Base-by-base conservation (phyloP, 2,888 invertebrate genomes). In the Hypomecis atomaria region DNA sequence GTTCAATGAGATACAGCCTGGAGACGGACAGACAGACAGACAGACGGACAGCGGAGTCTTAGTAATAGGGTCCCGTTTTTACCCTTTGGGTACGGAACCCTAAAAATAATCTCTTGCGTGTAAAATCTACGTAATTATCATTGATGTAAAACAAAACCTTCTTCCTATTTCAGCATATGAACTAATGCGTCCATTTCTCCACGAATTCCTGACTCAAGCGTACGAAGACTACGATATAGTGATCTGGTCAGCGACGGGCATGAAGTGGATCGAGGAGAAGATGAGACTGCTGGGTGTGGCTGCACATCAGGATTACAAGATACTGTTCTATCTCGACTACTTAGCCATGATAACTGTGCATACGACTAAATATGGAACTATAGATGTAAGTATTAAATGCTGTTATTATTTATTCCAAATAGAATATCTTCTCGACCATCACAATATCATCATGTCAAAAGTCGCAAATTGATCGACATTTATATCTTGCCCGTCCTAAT, bases 241-340 rank as follows among this genome's bases (percentile, higher is more conserved):
- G 0, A 99, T 99, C 72, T 99, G 99, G 99, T 99, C 99, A 4
- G 99, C 99, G 0, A 99, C 99, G 0, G 97, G 97, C 67, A 99
- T 99, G 98, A 98, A 98, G 79, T 99, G 99, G 99, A 99, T 99
- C 49, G 97, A 98, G 76, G 98, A 98, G 79, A 99, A 99, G 88
- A 98, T 99, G 98, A 95, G 96, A 66, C 89, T 99, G 49, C 92
- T 99, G 0, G 98, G 98, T 0, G 98, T 99, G 0, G 94, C 96
- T 0, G 94, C 94, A 3, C 96, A 98, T 85, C 93, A 95, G 0
- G 95, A 96, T 70, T 99, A 99, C 82, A 99, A 98, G 91, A 96
- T 99, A 64, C 95, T 96, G 83, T 99, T 98, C 89, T 96, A 98
- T 87, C 88, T 99, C 65, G 99, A 99, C 84, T 96, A 96, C 59